Percentiles rank a stretch among this genome's conserved stretches.
Evolutionary conservation across 1,140 invertebrate species (phyloP).

Genomic region (Thalassaphorura encarpata): DNA sequence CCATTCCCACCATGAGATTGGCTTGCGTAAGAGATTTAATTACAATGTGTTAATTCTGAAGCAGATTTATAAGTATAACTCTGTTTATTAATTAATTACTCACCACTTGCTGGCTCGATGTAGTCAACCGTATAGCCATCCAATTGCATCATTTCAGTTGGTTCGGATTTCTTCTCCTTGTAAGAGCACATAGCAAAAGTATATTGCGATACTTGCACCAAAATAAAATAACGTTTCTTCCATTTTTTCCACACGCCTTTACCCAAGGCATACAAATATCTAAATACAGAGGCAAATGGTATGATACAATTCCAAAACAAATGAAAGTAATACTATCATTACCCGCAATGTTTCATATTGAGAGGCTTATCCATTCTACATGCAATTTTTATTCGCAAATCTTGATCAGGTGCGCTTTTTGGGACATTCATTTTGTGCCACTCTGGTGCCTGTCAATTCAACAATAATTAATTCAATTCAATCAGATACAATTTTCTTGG

Average conservation of each 20-base stretch:
- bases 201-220: slow-evolving; percentile 99
- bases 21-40: slow-evolving; percentile 46
- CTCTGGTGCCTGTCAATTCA: slow-evolving; percentile 60
- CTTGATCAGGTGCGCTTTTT: slow-evolving; percentile 89
- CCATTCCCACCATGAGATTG: slow-evolving; percentile 81
- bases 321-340: no score
- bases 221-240: slow-evolving; percentile 96
- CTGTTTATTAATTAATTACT: slow-evolving; percentile 24
- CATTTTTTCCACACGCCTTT: slow-evolving; percentile 99
- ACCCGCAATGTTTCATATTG: slow-evolving; percentile 98
- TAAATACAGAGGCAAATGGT: slow-evolving; percentile 40
- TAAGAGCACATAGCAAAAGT: slow-evolving; percentile 99
- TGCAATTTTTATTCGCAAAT: slow-evolving; percentile 93
- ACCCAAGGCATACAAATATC: slow-evolving; percentile 84
- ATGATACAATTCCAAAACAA: no score
- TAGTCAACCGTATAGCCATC: slow-evolving; percentile 99
- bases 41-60: background rate
- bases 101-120: slow-evolving; percentile 84
- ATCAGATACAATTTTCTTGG: background rate
- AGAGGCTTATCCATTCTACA: slow-evolving; percentile 97
- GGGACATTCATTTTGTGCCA: slow-evolving; percentile 96
- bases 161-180: slow-evolving; percentile 97
- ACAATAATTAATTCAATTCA: background rate
- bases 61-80: background rate
- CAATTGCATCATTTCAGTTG: slow-evolving; percentile 98